Evolutionary conservation across 1,140 invertebrate species (phyloP).

Genomic region (Lucilia sericata): DNA sequence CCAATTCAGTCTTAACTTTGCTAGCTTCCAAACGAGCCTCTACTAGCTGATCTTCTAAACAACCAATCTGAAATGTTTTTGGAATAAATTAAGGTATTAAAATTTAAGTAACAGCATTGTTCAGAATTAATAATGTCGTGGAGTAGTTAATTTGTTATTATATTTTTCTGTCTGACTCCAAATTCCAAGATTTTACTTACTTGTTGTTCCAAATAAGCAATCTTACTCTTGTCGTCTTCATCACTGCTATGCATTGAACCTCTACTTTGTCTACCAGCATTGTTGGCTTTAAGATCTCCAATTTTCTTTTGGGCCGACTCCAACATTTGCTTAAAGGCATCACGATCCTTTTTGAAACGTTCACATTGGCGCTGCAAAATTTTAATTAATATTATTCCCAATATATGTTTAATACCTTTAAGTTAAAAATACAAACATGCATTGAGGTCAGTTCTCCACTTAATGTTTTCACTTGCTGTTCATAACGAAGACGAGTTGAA

Average conservation of each 20-base stretch:
- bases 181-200: conserved; percentile 51
- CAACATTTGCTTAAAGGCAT: conserved; percentile 91
- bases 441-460: conserved; percentile 87
- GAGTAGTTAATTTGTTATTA: neutral
- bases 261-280: conserved; percentile 66
- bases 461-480: conserved; percentile 86
- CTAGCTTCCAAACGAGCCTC: conserved; percentile 85
- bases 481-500: conserved; percentile 88
- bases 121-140: neutral
- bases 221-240: conserved; percentile 74
- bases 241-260: conserved; percentile 67
- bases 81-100: no score
- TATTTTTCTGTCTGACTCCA: neutral
- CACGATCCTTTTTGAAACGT: conserved; percentile 87
- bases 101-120: no score
- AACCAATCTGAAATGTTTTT: conserved; percentile 71
- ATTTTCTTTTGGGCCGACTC: conserved; percentile 87
- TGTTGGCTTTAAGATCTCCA: conserved; percentile 76
- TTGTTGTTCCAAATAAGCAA: conserved; percentile 83
- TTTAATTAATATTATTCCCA: neutral
- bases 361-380: conserved; percentile 63
- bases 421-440: conserved; percentile 72
- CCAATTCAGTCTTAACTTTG: conserved; percentile 88
- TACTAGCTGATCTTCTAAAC: conserved; percentile 89
- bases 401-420: neutral